Percentiles rank a stretch among this genome's conserved stretches.
Evolutionary conservation across 2,888 invertebrate species (phyloP).

Genomic region (Pinctada fucata): DNA sequence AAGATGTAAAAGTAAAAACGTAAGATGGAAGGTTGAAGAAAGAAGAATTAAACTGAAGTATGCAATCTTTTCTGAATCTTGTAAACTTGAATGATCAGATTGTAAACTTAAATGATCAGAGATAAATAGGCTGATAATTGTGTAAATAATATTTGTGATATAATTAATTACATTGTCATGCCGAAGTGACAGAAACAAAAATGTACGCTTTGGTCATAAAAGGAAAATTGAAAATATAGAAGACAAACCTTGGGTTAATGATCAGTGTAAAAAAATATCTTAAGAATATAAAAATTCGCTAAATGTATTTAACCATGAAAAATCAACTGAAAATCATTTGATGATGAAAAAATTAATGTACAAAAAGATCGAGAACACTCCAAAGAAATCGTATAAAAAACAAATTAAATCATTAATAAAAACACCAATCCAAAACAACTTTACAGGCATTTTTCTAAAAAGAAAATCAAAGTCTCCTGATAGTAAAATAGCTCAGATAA

Average conservation of each 20-base stretch:
- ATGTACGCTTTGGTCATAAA: neutral
- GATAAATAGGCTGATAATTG: neutral
- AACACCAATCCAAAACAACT: neutral
- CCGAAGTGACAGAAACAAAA: neutral
- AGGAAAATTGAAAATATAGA: neutral
- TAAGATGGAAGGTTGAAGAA: neutral
- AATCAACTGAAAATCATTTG: neutral
- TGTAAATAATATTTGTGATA: neutral
- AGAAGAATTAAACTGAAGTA: too few relatives aligned
- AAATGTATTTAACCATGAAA: neutral
- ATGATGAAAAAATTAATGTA: neutral
- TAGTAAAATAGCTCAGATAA: neutral
- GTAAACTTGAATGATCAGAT: too few relatives aligned
- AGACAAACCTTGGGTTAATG: neutral
- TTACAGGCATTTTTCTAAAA: neutral
- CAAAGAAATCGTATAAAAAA: neutral
- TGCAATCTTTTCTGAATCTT: too few relatives aligned
- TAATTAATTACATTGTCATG: neutral
- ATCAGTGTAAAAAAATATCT: neutral
- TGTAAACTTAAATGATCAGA: neutral
- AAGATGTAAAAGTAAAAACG: neutral
- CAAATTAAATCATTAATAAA: neutral
- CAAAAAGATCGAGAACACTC: neutral
- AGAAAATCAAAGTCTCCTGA: neutral
- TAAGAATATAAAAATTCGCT: neutral